Evolutionary conservation across 2,113 vertebrate species (phyloP).

Genomic region (Rattus rattus): DNA sequence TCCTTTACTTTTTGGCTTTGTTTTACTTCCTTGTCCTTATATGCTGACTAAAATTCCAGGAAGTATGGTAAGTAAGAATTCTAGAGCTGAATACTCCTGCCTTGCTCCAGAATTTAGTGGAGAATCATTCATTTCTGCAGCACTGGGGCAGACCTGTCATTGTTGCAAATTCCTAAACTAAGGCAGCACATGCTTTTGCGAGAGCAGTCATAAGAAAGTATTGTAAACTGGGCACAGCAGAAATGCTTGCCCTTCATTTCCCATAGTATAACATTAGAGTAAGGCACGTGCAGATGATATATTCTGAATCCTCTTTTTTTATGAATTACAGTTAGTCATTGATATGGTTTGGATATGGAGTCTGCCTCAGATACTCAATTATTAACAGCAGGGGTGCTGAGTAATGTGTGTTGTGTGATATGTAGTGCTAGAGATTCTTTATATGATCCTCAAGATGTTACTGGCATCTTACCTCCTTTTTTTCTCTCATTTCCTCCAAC

Average conservation of each 20-base stretch:
- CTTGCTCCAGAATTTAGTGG: neutral
- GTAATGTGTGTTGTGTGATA: no score
- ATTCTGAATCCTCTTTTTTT: neutral
- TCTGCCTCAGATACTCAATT: neutral
- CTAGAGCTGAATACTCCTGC: neutral
- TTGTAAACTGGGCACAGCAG: neutral
- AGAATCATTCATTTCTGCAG: neutral
- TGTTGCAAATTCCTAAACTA: neutral
- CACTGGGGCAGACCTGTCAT: neutral
- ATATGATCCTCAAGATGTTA: neutral
- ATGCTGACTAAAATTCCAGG: neutral
- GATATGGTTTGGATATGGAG: neutral
- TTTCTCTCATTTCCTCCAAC: neutral
- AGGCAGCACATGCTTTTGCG: neutral
- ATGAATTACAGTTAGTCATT: neutral
- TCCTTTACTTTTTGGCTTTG: neutral
- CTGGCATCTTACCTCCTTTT: neutral
- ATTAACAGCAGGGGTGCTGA: neutral
- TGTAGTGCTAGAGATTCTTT: neutral
- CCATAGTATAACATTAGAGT: neutral
- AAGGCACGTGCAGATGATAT: fast-evolving
- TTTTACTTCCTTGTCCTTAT: neutral
- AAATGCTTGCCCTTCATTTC: neutral
- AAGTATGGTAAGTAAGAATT: neutral
- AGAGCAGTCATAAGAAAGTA: neutral